Evolutionary conservation across 2,113 vertebrate species (phyloP).

Genomic region (Gila orcuttii): DNA sequence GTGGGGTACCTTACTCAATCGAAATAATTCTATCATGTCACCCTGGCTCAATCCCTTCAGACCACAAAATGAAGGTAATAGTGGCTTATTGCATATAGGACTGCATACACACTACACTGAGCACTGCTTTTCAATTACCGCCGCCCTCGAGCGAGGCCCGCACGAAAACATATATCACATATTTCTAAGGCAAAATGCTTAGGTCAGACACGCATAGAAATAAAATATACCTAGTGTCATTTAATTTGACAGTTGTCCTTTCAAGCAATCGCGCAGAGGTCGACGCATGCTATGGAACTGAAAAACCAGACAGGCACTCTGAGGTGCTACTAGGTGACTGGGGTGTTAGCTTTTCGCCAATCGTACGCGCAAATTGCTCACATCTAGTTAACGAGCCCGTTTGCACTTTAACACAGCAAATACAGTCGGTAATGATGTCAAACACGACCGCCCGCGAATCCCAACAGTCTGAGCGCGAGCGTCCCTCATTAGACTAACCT

Average conservation of each 20-base stretch:
- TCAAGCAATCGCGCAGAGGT: conserved; percentile 69
- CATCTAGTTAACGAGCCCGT: conserved; percentile 41
- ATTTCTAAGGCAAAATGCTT: conserved; percentile 73
- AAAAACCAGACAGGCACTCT: neutral
- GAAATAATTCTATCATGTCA: conserved; percentile 69
- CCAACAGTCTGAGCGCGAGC: conserved; percentile 45
- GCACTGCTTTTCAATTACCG: conserved; percentile 81
- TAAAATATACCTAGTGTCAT: conserved; percentile 77
- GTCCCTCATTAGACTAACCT: conserved; percentile 49
- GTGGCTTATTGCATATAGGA: conserved; percentile 74
- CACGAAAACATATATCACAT: conserved; percentile 68
- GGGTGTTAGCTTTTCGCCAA: conserved; percentile 14
- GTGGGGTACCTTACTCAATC: conserved; percentile 66
- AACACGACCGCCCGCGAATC: conserved; percentile 49
- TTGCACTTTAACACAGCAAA: conserved; percentile 39
- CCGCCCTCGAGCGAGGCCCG: conserved; percentile 50
- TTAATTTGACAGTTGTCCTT: conserved; percentile 77
- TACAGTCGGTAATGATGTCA: conserved; percentile 44
- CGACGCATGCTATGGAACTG: neutral
- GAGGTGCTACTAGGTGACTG: neutral
- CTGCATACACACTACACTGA: conserved; percentile 74
- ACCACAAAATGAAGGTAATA: conserved; percentile 72
- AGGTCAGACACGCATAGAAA: conserved; percentile 71
- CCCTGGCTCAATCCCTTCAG: conserved; percentile 59
- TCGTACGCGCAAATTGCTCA: neutral